Conservation (phyloP, 2,113 vertebrate species). For the Regulus satrapa region DNA sequence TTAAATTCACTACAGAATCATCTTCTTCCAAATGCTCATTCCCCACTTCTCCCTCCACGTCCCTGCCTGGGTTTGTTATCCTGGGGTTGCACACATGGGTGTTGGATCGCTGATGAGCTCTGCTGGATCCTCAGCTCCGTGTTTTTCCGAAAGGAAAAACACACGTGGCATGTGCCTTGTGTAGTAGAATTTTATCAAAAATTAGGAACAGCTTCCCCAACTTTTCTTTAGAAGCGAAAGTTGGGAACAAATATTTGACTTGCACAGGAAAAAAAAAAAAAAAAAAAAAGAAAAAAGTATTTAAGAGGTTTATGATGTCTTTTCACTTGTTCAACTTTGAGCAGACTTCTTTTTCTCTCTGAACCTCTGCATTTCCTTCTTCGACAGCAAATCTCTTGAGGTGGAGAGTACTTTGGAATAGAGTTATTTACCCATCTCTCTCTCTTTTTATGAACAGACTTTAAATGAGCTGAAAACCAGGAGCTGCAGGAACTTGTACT, state of each 20-base stretch:
- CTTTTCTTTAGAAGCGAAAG: not conserved
- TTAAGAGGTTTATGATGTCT: not conserved
- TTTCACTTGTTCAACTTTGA: not conserved
- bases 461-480: not conserved
- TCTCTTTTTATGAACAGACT: not conserved
- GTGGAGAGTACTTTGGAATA: not conserved
- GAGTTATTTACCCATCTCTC: not conserved
- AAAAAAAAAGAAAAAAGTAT: not conserved
- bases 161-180: not conserved
- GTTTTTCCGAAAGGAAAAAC: not conserved
- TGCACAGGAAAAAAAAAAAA: not conserved
- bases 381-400: not conserved
- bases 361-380: not conserved
- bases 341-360: not conserved
- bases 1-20: constrained; percentile 14
- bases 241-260: not conserved
- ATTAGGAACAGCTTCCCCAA: not conserved
- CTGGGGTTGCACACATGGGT: not conserved
- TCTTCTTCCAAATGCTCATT: not conserved
- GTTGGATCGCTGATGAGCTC: not conserved
- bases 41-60: not conserved
- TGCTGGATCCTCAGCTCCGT: not conserved
- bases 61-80: not conserved
- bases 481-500: not conserved
- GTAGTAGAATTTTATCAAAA: not conserved